Base-by-base conservation (phyloP, 2,113 vertebrate species). In the Pterocles gutturalis region DNA sequence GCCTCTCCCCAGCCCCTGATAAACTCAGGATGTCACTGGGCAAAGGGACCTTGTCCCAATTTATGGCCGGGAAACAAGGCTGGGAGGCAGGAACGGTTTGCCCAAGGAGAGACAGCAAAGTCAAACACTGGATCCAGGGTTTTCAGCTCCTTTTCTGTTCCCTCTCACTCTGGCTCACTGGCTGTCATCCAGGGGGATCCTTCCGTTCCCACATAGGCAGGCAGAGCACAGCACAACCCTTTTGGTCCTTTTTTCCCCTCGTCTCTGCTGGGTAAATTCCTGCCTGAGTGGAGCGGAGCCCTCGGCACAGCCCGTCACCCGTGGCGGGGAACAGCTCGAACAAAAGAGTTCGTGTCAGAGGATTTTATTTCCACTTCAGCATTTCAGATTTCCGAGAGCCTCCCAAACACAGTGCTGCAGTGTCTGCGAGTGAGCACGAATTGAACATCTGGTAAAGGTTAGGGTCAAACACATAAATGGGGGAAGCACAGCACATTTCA, bases 381-480 rank as follows among this genome's bases (percentile, higher is more conserved):
- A 73, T 80, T 95, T 94, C 92, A 66, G 78, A 83, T 91, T 78
- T 94, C 87, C 13, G 26, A 93, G 86, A 93, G 89, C 92, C 95
- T 97, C 95, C 91, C 81, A 84, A 90, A 75, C 76, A 77, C 92
- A 89, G 93, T 31, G 60, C 89, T 94, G 93, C 91, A 87, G 94
- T 65, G 85, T 96, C 93, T 98, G 97, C 2, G 33, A 93, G 77
- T 36, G 87, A 96, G 92, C 94, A 46, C 20, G 95, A 64, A 85
- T 41, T 69, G 95, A 98, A 98, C 98, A 98, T 98, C 98, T 98
- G 98, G 98, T 90, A 97, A 96, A 98, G 98, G 98, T 98, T 98
- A 98, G 98, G 98, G 98, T 98, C 98, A 98, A 96, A 97, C 89
- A 41, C 97, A 97, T 97, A 98, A 98, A 98, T 48, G 97, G 96